These are phyloP conservation scores for Tipula unca DNA, from an alignment of 2,888 invertebrate species.

Conservation along the genomic window DNA sequence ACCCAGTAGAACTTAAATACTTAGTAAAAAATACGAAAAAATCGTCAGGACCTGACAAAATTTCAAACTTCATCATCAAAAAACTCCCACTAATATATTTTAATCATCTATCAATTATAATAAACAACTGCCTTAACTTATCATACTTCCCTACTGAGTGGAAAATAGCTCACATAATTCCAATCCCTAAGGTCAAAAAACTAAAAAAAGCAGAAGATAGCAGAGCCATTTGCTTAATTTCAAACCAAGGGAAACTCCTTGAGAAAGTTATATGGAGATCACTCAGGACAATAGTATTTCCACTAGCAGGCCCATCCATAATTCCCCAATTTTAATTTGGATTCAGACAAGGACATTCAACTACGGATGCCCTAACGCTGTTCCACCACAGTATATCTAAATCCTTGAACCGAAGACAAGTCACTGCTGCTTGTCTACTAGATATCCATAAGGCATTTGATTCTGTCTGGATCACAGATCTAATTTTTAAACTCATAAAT, in stretches of 20 bases:
- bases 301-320: no score
- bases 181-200: neutral
- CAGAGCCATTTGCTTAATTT: neutral
- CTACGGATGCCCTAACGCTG: no score
- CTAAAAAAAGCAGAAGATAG: neutral
- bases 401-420: neutral
- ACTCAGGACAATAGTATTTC: no score
- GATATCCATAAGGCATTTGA: neutral
- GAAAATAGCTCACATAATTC: neutral
- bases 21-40: neutral
- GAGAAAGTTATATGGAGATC: neutral
- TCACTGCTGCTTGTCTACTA: neutral
- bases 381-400: no score
- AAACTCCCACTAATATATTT: neutral
- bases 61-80: no score
- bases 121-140: neutral
- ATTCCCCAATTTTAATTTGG: no score
- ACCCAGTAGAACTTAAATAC: neutral
- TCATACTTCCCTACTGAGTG: no score
- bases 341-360: no score
- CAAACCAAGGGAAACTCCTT: neutral
- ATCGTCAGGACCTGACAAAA: no score
- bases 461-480: neutral
- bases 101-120: neutral
- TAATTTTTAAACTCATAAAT: neutral